phyloP scores from a whole-genome alignment of 2,113 vertebrate genomes.

The Climacteris rufus region DNA sequence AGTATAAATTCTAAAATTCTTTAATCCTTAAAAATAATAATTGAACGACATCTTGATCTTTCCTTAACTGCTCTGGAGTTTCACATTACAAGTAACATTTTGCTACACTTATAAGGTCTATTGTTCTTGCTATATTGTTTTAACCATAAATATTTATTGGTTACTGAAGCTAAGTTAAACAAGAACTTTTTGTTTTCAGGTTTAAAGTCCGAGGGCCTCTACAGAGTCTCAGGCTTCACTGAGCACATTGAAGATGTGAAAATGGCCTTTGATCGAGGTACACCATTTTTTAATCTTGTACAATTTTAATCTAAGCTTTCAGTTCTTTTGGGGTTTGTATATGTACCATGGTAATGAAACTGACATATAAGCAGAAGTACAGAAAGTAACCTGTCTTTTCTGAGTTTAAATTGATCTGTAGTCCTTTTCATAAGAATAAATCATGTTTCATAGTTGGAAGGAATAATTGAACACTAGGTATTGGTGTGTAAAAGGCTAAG shows the following conservation, averaged over 20 bases:
- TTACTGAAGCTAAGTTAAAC: conserved; percentile 18
- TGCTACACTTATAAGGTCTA: not conserved
- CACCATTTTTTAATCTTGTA: not conserved
- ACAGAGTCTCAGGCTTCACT: conserved; percentile 95
- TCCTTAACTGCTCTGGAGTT: not conserved
- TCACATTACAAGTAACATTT: not conserved
- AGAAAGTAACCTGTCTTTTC: not conserved
- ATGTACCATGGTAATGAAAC: not conserved
- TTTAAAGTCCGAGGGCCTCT: conserved; percentile 92
- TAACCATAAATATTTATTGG: not conserved
- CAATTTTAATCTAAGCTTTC: not conserved
- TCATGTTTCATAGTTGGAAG: not conserved
- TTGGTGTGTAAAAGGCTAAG: not conserved
- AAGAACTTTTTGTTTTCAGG: conserved; percentile 72
- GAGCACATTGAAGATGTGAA: conserved; percentile 96
- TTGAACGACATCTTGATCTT: not conserved
- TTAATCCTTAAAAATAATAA: not conserved
- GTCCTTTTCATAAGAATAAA: not conserved
- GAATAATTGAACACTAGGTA: not conserved
- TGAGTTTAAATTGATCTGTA: not conserved
- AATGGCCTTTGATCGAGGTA: conserved; percentile 95
- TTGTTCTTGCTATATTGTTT: not conserved
- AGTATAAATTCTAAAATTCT: not conserved
- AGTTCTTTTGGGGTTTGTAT: not conserved
- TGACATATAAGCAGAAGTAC: not conserved